Conservation (phyloP, 2,113 vertebrate species). For the Carettochelys insculpta region DNA sequence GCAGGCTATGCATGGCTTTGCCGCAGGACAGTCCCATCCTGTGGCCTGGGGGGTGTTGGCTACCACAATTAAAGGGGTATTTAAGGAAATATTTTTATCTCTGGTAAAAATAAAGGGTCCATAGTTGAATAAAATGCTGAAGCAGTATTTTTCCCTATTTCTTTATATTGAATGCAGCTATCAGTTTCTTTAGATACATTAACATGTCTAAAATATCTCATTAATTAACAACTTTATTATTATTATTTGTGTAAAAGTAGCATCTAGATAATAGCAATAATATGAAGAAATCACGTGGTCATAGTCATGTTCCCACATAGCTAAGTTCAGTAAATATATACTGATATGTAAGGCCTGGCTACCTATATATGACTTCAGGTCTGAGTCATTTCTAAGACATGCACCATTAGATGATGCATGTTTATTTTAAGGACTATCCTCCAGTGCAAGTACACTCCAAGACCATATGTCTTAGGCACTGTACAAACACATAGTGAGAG, state of each 20-base stretch:
- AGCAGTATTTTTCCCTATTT: not conserved
- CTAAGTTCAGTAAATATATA: not conserved
- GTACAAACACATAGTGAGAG: not conserved
- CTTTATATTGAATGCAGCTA: not conserved
- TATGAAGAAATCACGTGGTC: not conserved
- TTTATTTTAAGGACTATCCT: not conserved
- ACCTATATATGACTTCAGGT: not conserved
- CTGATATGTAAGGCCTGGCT: not conserved
- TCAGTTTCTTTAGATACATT: not conserved
- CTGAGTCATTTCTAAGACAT: not conserved
- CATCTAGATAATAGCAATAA: not conserved
- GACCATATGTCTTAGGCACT: not conserved
- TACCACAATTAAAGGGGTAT: not conserved
- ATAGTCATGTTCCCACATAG: fast-evolving
- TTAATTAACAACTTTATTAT: not conserved
- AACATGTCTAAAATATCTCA: not conserved
- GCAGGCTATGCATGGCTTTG: too few relatives aligned
- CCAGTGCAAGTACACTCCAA: not conserved
- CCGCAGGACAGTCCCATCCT: too few relatives aligned
- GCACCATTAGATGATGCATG: not conserved
- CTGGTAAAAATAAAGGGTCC: not conserved
- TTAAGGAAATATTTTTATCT: not conserved
- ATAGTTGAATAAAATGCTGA: not conserved
- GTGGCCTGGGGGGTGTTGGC: too few relatives aligned
- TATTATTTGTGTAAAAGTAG: not conserved